phyloP scores from a whole-genome alignment of 2,113 vertebrate species.

The Spea multiplicata region DNA sequence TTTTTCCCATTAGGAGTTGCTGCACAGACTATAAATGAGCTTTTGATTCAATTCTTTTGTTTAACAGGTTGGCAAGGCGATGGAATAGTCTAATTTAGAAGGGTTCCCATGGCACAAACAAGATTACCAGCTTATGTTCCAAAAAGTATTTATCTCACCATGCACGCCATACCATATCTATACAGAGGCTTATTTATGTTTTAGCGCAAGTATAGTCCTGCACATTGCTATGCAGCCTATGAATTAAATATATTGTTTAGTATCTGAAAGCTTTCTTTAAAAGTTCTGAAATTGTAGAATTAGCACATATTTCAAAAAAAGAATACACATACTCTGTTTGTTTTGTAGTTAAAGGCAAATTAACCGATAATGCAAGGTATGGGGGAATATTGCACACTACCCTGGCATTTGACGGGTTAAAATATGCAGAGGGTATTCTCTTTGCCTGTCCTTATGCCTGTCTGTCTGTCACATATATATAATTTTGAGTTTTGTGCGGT shows the following conservation, averaged over 20 bases:
- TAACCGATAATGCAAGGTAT: no score
- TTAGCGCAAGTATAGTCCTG: conserved; percentile 33
- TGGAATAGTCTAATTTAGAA: conserved; percentile 48
- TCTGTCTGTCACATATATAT: not conserved
- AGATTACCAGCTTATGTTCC: conserved; percentile 47
- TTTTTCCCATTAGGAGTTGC: conserved; percentile 39
- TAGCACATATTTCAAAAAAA: not conserved
- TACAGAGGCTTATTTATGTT: conserved; percentile 41
- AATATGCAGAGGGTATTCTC: not conserved
- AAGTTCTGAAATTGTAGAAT: not conserved
- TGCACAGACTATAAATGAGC: conserved; percentile 36
- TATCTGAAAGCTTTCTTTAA: not conserved
- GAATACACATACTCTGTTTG: no score
- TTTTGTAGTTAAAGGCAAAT: no score
- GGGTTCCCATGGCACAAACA: conserved; percentile 50
- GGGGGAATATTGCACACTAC: no score
- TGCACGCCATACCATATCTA: conserved; percentile 41
- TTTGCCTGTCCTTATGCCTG: not conserved
- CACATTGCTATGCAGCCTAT: conserved; percentile 44
- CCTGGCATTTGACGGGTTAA: no score
- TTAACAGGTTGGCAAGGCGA: conserved; percentile 44
- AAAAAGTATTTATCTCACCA: conserved; percentile 46
- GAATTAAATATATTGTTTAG: conserved; percentile 17
- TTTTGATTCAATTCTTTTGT: conserved; percentile 46
- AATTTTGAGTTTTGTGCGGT: conserved; percentile 4